phyloP scores from a whole-genome alignment of 2,888 invertebrate genomes.

The Drosophila longiperda region DNA sequence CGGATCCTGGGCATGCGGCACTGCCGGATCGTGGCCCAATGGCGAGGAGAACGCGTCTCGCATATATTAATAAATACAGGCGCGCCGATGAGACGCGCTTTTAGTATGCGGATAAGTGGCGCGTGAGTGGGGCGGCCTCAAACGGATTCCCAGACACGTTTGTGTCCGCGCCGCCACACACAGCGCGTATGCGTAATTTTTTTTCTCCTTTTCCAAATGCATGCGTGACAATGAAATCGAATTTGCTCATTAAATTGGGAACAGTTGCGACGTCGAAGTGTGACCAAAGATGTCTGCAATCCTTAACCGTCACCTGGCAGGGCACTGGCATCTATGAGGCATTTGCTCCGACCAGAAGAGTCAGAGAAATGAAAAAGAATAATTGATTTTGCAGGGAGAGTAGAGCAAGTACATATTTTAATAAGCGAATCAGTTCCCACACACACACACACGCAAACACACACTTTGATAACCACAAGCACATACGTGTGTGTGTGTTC shows the following conservation, averaged over 20 bases:
- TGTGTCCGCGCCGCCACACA: slow-evolving; percentile 48
- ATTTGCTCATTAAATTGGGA: slow-evolving; percentile 74
- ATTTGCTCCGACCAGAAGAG: slow-evolving; percentile 30
- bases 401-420: slow-evolving; percentile 47
- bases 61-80: slow-evolving; percentile 74
- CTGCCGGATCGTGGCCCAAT: slow-evolving; percentile 35
- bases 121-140: slow-evolving; percentile 24
- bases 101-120: slow-evolving; percentile 33
- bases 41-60: slow-evolving; percentile 65
- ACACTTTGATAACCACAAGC: not conserved
- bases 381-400: slow-evolving; percentile 36
- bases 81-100: slow-evolving; percentile 22
- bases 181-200: slow-evolving; percentile 72
- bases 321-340: slow-evolving; percentile 30
- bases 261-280: slow-evolving; percentile 44
- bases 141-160: slow-evolving; percentile 78
- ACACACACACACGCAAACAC: not conserved
- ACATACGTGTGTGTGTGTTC: not conserved
- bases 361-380: slow-evolving; percentile 29
- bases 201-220: slow-evolving; percentile 23
- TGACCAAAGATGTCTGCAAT: slow-evolving; percentile 19
- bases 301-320: slow-evolving; percentile 22
- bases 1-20: slow-evolving; percentile 8
- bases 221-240: slow-evolving; percentile 78
- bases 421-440: slow-evolving; percentile 36